Evolutionary conservation across 2,888 invertebrate genomes (phyloP).

Genomic region (Cerastoderma edule): DNA sequence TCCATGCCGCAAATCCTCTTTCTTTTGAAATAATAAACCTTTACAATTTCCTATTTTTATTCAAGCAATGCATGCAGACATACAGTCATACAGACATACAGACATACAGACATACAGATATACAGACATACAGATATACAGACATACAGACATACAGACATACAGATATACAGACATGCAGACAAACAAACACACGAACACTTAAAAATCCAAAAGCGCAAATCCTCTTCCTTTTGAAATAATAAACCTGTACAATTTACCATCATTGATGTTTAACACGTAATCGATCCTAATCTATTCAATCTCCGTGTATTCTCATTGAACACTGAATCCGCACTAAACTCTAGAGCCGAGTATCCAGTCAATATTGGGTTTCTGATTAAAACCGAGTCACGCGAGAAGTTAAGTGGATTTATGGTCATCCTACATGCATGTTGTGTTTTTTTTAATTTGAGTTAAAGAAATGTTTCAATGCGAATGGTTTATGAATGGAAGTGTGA

Average conservation of each 20-base stretch:
- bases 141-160: neutral
- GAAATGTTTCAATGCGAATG: neutral
- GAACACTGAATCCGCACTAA: too few species aligned
- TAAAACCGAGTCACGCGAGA: too few species aligned
- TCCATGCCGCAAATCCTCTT: neutral
- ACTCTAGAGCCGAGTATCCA: conserved; percentile 5
- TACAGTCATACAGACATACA: neutral
- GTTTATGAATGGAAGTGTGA: neutral
- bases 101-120: neutral
- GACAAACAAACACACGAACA: neutral
- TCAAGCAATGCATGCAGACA: neutral
- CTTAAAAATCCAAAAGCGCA: neutral
- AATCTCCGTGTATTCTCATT: too few species aligned
- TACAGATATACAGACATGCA: neutral
- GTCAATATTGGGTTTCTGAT: conserved; percentile 13
- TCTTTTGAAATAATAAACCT: neutral
- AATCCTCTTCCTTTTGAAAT: neutral
- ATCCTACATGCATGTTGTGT: neutral
- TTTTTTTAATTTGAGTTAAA: neutral
- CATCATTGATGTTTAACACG: conserved; percentile 13
- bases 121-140: neutral
- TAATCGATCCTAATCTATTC: conserved; percentile 9
- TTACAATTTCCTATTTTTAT: neutral
- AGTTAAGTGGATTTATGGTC: too few species aligned
- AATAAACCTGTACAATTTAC: neutral